These are phyloP conservation scores for Whitmania pigra DNA, from an alignment of 1,140 invertebrate species.

Conservation along the genomic window DNA sequence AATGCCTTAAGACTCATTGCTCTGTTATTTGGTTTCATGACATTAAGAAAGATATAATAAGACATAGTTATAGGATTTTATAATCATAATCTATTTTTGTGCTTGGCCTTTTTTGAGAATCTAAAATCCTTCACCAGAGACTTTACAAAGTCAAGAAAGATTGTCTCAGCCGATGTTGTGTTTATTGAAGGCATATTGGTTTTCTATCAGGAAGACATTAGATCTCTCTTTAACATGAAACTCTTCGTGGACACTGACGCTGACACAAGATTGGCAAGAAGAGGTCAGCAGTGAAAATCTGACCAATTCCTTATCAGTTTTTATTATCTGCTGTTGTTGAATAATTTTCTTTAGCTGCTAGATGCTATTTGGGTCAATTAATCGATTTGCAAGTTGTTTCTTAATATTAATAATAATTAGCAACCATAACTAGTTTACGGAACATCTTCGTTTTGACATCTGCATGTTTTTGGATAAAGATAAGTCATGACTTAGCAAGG, in stretches of 20 bases:
- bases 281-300: conserved; percentile 52
- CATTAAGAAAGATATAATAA: not conserved
- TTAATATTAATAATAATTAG: too few species aligned
- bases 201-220: conserved; percentile 87
- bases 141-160: not conserved
- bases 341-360: not conserved
- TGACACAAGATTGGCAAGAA: conserved; percentile 80
- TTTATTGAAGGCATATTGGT: conserved; percentile 66
- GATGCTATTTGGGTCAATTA: too few species aligned
- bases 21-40: not conserved
- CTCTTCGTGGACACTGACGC: conserved; percentile 98
- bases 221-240: conserved; percentile 95
- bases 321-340: not conserved
- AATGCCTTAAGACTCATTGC: too few species aligned
- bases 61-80: too few species aligned
- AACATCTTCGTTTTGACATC: not conserved
- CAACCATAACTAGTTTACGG: not conserved
- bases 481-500: not conserved
- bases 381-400: not conserved
- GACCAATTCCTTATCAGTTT: not conserved
- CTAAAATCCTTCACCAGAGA: too few species aligned
- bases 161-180: conserved; percentile 7
- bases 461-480: not conserved
- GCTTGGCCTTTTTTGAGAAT: too few species aligned
- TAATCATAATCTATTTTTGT: too few species aligned